Base-by-base conservation (phyloP, 53 echinoderm and acorn worm genomes). In the Zoroaster sp. region DNA sequence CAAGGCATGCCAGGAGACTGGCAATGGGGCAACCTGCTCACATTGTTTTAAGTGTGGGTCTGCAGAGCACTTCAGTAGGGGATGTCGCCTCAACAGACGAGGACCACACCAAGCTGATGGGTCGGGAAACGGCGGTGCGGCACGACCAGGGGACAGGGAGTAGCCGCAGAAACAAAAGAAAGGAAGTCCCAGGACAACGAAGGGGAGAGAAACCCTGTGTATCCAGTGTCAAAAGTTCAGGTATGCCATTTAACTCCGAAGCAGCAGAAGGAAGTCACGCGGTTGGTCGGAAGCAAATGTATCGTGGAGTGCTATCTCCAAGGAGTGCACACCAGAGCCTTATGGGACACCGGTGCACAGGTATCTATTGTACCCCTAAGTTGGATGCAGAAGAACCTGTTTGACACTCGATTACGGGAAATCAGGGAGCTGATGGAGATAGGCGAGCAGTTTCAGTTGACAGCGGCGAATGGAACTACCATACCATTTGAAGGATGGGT, bases 321-420 rank as follows among this genome's bases (percentile, higher is more conserved):
- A 7, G 80, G 63, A 6, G 39, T 42, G 34, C 10, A 67, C 6
- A 63, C 75, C 6, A 25, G 13, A 66, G 92, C 92, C 3, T 65
- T 91, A 3, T 91, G 91, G 86, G 91, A 91, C 40, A 86, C 91
- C 14, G 87, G 75, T 4, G 74, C 91, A 3, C 77, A 91, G 36
- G 87, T n/a, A n/a, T n/a, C n/a, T n/a, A n/a, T n/a, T n/a, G n/a
- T n/a, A n/a, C n/a, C n/a, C n/a, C n/a, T n/a, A 43, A 13, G 54
- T 25, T 92, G 89, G 83, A 20, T 74, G 34, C 2, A 32, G 39
- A 17, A 51, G 30, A 23, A 75, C 43, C 35, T 68, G 4, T 69
- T 67, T 12, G 49, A 75, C 32, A 10, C 66, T 6, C 65, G 43
- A 45, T 35, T 75, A 9, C 68, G 33, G 54, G 38, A 35, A 12